phyloP scores from a whole-genome alignment of 2,888 invertebrate genomes.

The Rhingia campestris region DNA sequence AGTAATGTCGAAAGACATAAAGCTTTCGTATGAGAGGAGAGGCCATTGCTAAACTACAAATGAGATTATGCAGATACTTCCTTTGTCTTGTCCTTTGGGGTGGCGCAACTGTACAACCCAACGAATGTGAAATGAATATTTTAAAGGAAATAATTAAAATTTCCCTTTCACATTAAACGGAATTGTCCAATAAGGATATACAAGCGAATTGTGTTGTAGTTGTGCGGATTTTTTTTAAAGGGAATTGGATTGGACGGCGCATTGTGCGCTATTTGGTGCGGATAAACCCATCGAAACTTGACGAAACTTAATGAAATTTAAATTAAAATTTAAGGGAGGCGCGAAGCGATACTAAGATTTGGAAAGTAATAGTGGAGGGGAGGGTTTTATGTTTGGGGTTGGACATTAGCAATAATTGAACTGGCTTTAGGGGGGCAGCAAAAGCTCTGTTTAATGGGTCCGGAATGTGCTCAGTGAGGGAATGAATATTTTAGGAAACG shows the following conservation, averaged over 20 bases:
- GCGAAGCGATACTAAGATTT: not conserved
- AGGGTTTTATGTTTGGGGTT: too few species aligned
- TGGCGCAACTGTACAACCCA: conserved; percentile 37
- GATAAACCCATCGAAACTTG: not conserved
- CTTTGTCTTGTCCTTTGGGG: conserved; percentile 45
- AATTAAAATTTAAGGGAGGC: not conserved
- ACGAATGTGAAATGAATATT: conserved; percentile 57
- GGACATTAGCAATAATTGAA: too few species aligned
- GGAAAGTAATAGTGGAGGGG: too few species aligned
- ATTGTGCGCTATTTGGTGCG: not conserved
- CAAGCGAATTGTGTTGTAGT: not conserved
- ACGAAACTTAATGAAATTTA: not conserved
- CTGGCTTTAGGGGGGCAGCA: too few species aligned
- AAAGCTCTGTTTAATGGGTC: too few species aligned
- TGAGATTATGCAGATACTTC: conserved; percentile 70
- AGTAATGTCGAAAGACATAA: conserved; percentile 47
- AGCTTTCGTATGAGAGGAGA: conserved; percentile 7
- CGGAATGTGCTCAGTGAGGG: too few species aligned
- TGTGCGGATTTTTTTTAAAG: not conserved
- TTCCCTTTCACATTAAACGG: conserved; percentile 35
- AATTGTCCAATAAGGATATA: conserved; percentile 7
- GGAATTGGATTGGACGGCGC: not conserved
- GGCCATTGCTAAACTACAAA: conserved; percentile 55
- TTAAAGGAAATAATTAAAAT: conserved; percentile 63
- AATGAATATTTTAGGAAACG: too few species aligned